phyloP scores from a whole-genome alignment of 2,797 vertebrate species.

The Myotis vivesi region DNA sequence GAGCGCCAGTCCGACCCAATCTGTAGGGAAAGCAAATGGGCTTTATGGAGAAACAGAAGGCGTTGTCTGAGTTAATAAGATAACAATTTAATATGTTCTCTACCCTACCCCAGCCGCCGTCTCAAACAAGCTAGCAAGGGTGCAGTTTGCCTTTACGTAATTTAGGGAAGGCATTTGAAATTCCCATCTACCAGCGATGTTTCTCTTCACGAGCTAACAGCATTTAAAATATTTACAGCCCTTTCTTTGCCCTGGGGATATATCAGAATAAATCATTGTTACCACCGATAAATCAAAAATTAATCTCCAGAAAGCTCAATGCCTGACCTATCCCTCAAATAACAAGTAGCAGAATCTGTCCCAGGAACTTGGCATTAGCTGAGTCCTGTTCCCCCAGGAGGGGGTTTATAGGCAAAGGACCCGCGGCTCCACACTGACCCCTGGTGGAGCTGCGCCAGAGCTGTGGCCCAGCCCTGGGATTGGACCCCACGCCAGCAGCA shows the following conservation, averaged over 20 bases:
- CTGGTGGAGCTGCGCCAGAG: background rate
- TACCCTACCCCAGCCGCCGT: slow-evolving; percentile 38
- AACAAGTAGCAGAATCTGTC: slow-evolving; percentile 82
- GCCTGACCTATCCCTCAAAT: slow-evolving; percentile 81
- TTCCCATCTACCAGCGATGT: slow-evolving; percentile 77
- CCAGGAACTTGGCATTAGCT: slow-evolving; percentile 65
- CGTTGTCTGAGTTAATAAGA: slow-evolving; percentile 78
- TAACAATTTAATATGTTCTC: slow-evolving; percentile 68
- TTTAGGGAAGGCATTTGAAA: slow-evolving; percentile 79
- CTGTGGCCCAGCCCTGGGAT: accelerated
- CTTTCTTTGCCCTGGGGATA: slow-evolving; percentile 80
- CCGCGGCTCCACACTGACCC: background rate
- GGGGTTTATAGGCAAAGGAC: background rate
- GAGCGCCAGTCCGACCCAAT: slow-evolving; percentile 53
- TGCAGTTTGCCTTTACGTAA: slow-evolving; percentile 77
- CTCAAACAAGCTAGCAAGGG: slow-evolving; percentile 63
- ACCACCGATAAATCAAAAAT: slow-evolving; percentile 86
- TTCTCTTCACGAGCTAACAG: slow-evolving; percentile 80
- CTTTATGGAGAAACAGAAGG: slow-evolving; percentile 65
- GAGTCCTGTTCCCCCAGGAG: background rate
- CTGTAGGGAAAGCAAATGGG: slow-evolving; percentile 51
- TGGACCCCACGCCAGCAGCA: no score
- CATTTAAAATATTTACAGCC: slow-evolving; percentile 84
- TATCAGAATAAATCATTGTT: slow-evolving; percentile 84
- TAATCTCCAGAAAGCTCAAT: slow-evolving; percentile 83